phyloP scores from a whole-genome alignment of 2,113 vertebrate species.

The Cyprinodon brontotheroides region DNA sequence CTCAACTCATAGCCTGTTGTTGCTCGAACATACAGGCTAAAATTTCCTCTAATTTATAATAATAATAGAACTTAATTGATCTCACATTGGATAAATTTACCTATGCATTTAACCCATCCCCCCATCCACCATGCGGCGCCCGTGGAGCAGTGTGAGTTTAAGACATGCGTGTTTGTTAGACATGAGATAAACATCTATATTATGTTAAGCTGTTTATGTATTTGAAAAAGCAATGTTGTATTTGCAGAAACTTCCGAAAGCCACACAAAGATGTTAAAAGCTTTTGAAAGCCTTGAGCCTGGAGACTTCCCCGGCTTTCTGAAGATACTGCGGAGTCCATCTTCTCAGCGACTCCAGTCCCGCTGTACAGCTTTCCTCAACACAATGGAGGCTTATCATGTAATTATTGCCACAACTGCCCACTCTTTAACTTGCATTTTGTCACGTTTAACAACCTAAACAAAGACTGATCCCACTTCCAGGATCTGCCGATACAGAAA shows the following conservation, averaged over 20 bases:
- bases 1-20: neutral
- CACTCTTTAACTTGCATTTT: neutral
- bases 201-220: neutral
- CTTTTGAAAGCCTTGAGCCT: conserved; percentile 72
- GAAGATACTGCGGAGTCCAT: conserved; percentile 75
- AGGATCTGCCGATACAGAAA: conserved; percentile 78
- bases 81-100: too few relatives aligned
- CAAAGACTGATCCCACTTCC: neutral
- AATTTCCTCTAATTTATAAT: too few relatives aligned
- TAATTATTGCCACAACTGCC: conserved; percentile 41
- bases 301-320: conserved; percentile 83
- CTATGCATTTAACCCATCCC: too few relatives aligned
- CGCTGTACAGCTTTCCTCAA: conserved; percentile 80
- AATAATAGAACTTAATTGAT: too few relatives aligned
- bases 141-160: too few relatives aligned
- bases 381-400: conserved; percentile 81
- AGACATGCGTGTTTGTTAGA: too few relatives aligned
- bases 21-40: neutral
- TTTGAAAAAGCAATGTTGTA: conserved; percentile 1
- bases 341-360: conserved; percentile 78
- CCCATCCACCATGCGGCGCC: too few relatives aligned
- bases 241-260: conserved; percentile 66
- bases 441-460: conserved; percentile 1
- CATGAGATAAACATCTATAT: neutral
- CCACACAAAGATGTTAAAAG: conserved; percentile 56